Conservation (phyloP, 2,888 invertebrate genomes). For the Pogonocherus hispidulus region DNA sequence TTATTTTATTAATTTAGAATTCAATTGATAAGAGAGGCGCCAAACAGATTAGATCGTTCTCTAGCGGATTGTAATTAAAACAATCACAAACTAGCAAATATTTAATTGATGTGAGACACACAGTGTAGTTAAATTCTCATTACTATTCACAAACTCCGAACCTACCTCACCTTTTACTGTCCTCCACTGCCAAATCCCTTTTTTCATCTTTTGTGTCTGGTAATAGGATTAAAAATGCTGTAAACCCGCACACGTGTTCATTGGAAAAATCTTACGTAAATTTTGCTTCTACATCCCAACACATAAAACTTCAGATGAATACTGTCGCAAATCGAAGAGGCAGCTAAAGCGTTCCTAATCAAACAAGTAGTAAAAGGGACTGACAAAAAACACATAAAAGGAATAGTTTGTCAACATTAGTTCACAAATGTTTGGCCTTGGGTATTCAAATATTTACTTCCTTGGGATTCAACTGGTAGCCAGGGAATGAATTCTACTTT, state of each 20-base stretch:
- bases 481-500: background rate
- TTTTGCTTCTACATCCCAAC: slow-evolving; percentile 20
- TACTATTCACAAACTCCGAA: background rate
- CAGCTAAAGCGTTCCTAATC: slow-evolving; percentile 45
- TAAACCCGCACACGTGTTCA: slow-evolving; percentile 38
- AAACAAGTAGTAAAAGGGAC: slow-evolving; percentile 51
- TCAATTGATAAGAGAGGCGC: too few relatives aligned
- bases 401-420: slow-evolving; percentile 48
- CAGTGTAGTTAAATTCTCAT: slow-evolving; percentile 17
- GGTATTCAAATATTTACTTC: slow-evolving; percentile 46
- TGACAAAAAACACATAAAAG: slow-evolving; percentile 35
- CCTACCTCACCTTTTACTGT: slow-evolving; percentile 12
- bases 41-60: too few relatives aligned
- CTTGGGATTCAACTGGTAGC: slow-evolving; percentile 26
- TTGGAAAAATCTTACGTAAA: slow-evolving; percentile 13
- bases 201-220: slow-evolving; percentile 23
- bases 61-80: too few relatives aligned
- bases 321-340: slow-evolving; percentile 32
- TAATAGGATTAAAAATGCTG: slow-evolving; percentile 37
- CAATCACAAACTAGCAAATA: too few relatives aligned
- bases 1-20: too few relatives aligned
- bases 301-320: slow-evolving; percentile 14
- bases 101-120: too few relatives aligned
- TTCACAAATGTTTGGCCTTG: slow-evolving; percentile 39
- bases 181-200: slow-evolving; percentile 9